Percentiles rank a stretch among this genome's conserved stretches.
Conservation (phyloP, 2,797 vertebrate genomes). For the Ceryle rudis region DNA sequence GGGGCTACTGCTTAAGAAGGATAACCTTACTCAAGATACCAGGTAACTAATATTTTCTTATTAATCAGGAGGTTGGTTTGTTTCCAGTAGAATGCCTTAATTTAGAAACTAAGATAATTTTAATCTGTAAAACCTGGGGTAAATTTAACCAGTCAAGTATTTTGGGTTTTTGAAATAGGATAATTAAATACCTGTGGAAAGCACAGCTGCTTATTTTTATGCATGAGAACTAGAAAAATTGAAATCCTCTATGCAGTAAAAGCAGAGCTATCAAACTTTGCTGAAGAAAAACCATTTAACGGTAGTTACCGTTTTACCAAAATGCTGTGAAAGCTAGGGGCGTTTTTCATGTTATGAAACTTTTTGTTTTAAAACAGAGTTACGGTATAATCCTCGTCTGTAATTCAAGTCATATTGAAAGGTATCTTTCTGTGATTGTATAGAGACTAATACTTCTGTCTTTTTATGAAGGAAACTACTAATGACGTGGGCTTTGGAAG, state of each 20-base stretch:
- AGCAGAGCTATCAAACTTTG: background rate
- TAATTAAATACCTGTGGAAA: background rate
- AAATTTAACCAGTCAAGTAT: background rate
- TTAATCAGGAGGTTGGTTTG: background rate
- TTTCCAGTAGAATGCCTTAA: background rate
- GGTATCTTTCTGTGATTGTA: background rate
- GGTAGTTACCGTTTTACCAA: background rate
- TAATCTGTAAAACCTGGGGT: background rate
- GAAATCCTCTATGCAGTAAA: background rate
- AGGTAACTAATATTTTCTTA: conserved; percentile 78
- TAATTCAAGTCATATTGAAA: background rate
- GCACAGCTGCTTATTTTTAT: background rate
- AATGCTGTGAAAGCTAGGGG: background rate
- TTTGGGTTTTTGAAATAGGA: background rate
- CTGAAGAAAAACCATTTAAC: background rate
- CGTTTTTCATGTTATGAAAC: background rate
- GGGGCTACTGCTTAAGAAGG: conserved; percentile 90
- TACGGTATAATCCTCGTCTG: background rate
- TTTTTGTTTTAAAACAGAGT: background rate
- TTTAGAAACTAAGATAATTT: background rate
- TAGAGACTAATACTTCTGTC: background rate
- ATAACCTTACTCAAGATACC: conserved; percentile 91
- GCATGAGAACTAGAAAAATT: background rate
- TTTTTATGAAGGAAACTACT: conserved; percentile 88
- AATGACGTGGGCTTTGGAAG: conserved; percentile 95